Percentiles rank a stretch among this genome's conserved stretches.
These are phyloP conservation scores for Eurytoma adleriae DNA, from an alignment of 2,888 invertebrate genomes.

Conservation along the genomic window DNA sequence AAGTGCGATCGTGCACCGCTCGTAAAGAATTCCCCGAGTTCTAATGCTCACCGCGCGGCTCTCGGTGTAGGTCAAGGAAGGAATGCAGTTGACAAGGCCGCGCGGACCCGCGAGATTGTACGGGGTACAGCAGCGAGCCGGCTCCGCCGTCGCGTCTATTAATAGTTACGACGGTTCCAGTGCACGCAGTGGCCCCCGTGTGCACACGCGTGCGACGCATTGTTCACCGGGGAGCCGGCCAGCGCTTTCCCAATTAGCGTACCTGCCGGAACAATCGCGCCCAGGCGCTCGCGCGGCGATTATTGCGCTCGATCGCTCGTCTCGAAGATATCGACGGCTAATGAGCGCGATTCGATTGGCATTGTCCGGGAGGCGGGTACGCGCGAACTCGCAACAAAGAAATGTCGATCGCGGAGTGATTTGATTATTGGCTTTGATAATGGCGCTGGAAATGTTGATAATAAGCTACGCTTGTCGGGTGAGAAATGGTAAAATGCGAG, in stretches of 20 bases:
- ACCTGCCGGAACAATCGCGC: slow-evolving; percentile 4
- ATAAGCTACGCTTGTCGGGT: too few relatives aligned
- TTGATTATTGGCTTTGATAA: too few relatives aligned
- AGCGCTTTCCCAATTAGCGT: slow-evolving; percentile 33
- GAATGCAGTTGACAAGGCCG: slow-evolving; percentile 75
- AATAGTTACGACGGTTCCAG: slow-evolving; percentile 32
- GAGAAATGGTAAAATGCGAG: too few relatives aligned
- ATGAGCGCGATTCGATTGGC: too few relatives aligned
- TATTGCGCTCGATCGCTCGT: too few relatives aligned
- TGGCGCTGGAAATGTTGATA: too few relatives aligned
- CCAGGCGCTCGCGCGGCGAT: too few relatives aligned
- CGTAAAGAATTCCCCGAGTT: slow-evolving; percentile 12
- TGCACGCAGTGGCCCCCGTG: not conserved
- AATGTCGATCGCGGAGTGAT: too few relatives aligned
- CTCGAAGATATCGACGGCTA: too few relatives aligned
- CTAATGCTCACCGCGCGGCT: not conserved
- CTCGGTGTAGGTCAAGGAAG: slow-evolving; percentile 74
- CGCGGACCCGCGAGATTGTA: slow-evolving; percentile 40
- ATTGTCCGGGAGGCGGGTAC: too few relatives aligned
- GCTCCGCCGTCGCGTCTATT: slow-evolving; percentile 36
- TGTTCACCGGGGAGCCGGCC: slow-evolving; percentile 10
- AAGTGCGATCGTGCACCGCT: not conserved
- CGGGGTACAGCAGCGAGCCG: not conserved
- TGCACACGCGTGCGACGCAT: not conserved
- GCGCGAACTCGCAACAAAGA: too few relatives aligned